These are phyloP conservation scores for Chaetops frenatus DNA, from an alignment of 2,113 vertebrate genomes.

Conservation along the genomic window DNA sequence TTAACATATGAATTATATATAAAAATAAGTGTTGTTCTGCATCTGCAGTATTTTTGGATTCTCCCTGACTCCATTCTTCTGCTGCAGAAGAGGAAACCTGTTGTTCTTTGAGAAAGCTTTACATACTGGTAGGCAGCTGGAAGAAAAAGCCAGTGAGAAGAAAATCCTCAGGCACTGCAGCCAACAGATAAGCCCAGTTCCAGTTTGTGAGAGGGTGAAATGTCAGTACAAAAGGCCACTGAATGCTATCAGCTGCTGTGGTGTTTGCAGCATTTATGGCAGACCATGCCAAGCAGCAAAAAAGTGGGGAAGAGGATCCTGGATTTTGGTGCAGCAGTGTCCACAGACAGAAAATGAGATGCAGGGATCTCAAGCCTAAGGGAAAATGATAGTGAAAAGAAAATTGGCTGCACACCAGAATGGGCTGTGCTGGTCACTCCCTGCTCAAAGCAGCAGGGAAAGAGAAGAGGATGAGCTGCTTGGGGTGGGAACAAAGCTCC, in stretches of 20 bases:
- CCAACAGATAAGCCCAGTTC: neutral
- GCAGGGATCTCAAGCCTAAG: neutral
- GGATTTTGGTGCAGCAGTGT: neutral
- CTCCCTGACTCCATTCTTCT: neutral
- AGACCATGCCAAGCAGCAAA: neutral
- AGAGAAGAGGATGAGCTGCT: neutral
- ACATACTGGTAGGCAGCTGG: neutral
- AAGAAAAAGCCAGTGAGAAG: neutral
- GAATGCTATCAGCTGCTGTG: neutral
- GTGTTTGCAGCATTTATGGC: neutral
- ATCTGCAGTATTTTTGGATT: neutral
- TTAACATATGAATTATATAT: neutral
- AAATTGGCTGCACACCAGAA: neutral
- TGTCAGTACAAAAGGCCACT: neutral
- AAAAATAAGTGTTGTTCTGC: neutral
- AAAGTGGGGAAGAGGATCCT: neutral
- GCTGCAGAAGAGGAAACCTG: neutral
- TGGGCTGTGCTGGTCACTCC: neutral
- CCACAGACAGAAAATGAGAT: neutral
- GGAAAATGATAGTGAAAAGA: neutral
- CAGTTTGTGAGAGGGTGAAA: conserved; percentile 6
- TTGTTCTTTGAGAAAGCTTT: neutral
- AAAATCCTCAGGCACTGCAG: conserved; percentile 4
- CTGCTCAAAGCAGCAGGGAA: neutral
- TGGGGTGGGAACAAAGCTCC: neutral